Base-by-base conservation (phyloP, 2,797 vertebrate species). In the Discoglossus pictus region DNA sequence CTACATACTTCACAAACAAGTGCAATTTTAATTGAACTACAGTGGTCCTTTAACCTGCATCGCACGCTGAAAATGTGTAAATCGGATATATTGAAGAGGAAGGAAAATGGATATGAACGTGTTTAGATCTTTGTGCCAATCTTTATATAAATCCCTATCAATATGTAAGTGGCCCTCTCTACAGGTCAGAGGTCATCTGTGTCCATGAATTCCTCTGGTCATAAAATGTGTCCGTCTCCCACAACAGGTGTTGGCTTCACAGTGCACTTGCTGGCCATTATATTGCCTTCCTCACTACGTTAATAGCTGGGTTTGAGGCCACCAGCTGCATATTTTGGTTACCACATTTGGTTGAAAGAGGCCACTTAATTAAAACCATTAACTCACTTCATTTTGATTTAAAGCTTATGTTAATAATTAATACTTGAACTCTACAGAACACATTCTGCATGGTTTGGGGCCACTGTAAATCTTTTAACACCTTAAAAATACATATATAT, bases 351-450 rank as follows among this genome's bases (percentile, higher is more conserved):
- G 27, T 40, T 43, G 3, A 16, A 54, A 12, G 35, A 25, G 15
- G 24, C 55, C 7, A 35, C 18, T 65, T 56, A 42, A 42, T 50
- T 58, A 40, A 50, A 66, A 59, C 31, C 35, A 42, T 39, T 58
- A 51, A 67, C 23, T 51, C n/a, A 67, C 60, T 44, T 51, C 36
- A 35, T 17, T n/a, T 38, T 23, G 18, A 24, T 9, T 51, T 67
- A 59, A 40, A 67, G 51, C 18, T 8, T 43, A 25, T 59, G 54
- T 50, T 67, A 51, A 59, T 60, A 67, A 48, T 51, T 42, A 51
- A 42, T 9, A 35, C n/a, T 36, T 46, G 5, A 36, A 47, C n/a
- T 35, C 20, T 7, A 21, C 11, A 51, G 39, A 58, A 24, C 62
- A 13, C 6, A 23, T 36, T 24, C 13, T 40, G n/a, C 15, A 27